Conservation (phyloP, 1,140 invertebrate genomes). For the Armadillidium nasatum region DNA sequence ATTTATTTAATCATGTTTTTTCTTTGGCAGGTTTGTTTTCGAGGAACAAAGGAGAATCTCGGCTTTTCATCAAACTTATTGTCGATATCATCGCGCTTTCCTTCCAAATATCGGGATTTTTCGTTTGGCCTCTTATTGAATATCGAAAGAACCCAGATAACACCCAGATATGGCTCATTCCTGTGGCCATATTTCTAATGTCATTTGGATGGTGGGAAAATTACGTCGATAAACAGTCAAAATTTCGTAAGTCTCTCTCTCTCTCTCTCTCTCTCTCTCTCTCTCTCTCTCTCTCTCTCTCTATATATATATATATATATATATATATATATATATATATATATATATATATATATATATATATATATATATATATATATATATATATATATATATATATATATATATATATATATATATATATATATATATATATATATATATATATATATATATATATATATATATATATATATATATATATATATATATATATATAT, state of each 20-base stretch:
- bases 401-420: no score
- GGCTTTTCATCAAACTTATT: conserved; percentile 69
- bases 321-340: no score
- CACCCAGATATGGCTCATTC: conserved; percentile 68
- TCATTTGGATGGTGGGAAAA: conserved; percentile 97
- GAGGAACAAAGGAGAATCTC: conserved; percentile 71
- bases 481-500: no score
- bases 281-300: no score
- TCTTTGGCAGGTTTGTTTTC: conserved; percentile 65
- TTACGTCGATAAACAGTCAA: conserved; percentile 77
- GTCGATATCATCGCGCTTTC: conserved; percentile 75
- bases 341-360: no score
- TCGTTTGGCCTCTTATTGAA: conserved; percentile 74
- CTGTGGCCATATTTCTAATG: conserved; percentile 72
- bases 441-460: no score
- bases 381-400: no score
- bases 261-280: background rate
- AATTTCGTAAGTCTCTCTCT: conserved; percentile 52
- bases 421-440: no score
- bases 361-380: no score
- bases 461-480: no score
- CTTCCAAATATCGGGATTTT: conserved; percentile 79
- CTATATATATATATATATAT: no score
- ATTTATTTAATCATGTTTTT: conserved; percentile 22
- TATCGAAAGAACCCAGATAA: conserved; percentile 50